Conservation (phyloP, 2,797 vertebrate species). For the Hyperoplus lanceolatus region DNA sequence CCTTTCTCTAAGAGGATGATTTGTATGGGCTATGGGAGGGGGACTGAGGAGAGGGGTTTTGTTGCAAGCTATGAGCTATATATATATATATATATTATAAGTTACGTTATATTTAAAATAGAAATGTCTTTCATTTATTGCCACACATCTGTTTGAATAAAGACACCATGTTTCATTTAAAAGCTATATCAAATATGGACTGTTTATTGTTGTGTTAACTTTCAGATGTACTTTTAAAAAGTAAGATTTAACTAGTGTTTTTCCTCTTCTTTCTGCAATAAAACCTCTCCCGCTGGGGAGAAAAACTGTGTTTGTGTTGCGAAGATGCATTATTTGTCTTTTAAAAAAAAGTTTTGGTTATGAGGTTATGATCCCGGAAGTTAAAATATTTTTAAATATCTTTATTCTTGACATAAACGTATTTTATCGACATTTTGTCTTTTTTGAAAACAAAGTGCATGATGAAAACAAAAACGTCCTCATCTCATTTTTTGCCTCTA, state of each 20-base stretch:
- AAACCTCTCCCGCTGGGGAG: conserved; percentile 90
- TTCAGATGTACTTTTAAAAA: conserved; percentile 91
- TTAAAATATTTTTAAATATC: too few species aligned
- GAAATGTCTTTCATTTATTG: conserved; percentile 93
- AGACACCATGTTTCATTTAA: conserved; percentile 89
- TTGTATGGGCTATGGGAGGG: conserved; percentile 83
- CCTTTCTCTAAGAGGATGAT: conserved; percentile 89
- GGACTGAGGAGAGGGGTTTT: conserved; percentile 89
- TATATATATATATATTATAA: conserved; percentile 87
- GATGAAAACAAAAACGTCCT: too few species aligned
- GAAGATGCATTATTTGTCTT: too few species aligned
- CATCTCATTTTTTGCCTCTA: too few species aligned
- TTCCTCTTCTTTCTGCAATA: conserved; percentile 85
- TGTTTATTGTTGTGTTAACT: conserved; percentile 89
- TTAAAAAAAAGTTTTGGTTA: too few species aligned
- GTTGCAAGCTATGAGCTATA: conserved; percentile 83
- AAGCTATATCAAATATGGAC: conserved; percentile 86
- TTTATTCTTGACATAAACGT: too few species aligned
- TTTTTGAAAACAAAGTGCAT: too few species aligned
- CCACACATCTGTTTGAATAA: conserved; percentile 86
- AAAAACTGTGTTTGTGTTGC: conserved; percentile 47
- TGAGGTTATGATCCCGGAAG: too few species aligned
- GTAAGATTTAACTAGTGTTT: conserved; percentile 89
- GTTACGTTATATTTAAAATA: conserved; percentile 92
- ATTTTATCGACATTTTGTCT: too few species aligned